Evolutionary conservation across 2,888 invertebrate species (phyloP).

Genomic region (Sericinus montela): DNA sequence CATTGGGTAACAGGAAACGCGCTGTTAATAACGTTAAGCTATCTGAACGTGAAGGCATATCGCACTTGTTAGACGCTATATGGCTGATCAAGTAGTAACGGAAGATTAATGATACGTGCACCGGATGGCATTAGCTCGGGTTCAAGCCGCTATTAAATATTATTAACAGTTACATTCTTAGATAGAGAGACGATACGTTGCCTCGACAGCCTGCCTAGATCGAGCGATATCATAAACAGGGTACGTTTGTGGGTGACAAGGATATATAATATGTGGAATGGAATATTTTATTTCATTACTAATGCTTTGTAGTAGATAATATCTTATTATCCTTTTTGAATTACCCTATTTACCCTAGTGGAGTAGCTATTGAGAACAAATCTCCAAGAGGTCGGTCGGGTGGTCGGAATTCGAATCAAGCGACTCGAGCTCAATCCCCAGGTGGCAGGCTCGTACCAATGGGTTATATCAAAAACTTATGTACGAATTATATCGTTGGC

Average conservation of each 20-base stretch:
- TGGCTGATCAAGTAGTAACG: conserved; percentile 17
- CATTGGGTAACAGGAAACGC: neutral
- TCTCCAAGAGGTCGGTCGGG: no score
- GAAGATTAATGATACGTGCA: conserved; percentile 33
- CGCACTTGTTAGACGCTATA: conserved; percentile 15
- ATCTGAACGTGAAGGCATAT: conserved; percentile 18
- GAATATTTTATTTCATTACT: no score
- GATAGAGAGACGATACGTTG: conserved; percentile 25
- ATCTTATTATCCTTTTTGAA: no score
- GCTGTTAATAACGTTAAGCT: neutral
- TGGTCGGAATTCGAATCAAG: no score
- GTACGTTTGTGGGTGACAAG: neutral
- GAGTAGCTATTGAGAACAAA: no score
- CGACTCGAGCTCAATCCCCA: no score
- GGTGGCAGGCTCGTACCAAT: no score
- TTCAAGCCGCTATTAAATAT: conserved; percentile 28
- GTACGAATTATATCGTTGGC: no score
- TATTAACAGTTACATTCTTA: conserved; percentile 32
- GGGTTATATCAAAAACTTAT: no score
- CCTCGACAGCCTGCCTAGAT: conserved; percentile 15
- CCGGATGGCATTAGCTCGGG: conserved; percentile 36
- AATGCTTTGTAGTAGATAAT: no score
- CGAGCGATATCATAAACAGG: conserved; percentile 39
- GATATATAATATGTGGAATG: neutral
- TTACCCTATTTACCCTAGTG: no score